phyloP scores from a whole-genome alignment of 2,113 vertebrate genomes.

The Proteles cristata region DNA sequence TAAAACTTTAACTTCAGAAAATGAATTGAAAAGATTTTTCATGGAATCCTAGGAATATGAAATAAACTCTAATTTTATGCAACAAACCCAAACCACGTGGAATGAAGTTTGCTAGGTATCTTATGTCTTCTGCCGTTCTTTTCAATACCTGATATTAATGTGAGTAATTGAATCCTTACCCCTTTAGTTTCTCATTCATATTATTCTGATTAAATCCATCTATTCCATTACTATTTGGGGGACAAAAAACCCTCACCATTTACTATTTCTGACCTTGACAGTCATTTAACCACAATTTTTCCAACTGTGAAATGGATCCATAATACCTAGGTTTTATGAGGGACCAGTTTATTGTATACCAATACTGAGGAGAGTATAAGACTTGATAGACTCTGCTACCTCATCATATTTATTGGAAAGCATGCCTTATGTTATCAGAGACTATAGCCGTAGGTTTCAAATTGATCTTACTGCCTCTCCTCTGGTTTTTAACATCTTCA shows the following conservation, averaged over 20 bases:
- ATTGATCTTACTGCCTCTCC: not conserved
- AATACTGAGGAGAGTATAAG: not conserved
- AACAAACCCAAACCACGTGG: not conserved
- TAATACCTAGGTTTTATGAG: not conserved
- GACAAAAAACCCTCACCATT: not conserved
- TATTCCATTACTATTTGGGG: not conserved
- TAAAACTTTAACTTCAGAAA: not conserved
- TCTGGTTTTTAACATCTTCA: not conserved
- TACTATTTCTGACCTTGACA: not conserved
- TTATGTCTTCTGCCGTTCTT: not conserved
- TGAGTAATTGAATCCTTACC: not conserved
- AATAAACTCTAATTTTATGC: not conserved
- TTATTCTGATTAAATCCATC: not conserved
- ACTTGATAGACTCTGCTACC: not conserved
- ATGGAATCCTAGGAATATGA: not conserved
- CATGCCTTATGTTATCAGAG: not conserved
- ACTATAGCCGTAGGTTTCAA: not conserved
- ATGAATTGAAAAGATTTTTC: not conserved
- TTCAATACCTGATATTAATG: slow-evolving; percentile 6
- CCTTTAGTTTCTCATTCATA: not conserved
- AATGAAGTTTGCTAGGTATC: not conserved
- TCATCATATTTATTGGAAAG: not conserved
- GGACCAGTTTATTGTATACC: not conserved
- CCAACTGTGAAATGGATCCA: not conserved
- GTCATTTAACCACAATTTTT: not conserved